Evolutionary conservation across 2,113 vertebrate species (phyloP), one percentile per base, ranked within the genome.

Genomic region (Sigmodon hispidus): DNA sequence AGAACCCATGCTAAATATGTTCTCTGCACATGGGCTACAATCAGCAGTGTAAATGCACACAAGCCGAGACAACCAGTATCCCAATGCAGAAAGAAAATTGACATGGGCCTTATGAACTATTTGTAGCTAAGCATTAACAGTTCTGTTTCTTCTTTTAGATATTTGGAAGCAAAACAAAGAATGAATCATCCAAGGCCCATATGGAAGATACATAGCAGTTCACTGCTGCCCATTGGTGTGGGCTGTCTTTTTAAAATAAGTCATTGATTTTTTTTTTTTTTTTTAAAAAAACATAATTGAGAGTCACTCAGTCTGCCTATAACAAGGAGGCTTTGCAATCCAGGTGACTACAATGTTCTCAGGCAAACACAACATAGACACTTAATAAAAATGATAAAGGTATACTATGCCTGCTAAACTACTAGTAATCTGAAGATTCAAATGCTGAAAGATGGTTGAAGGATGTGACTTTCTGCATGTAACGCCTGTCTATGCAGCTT

Each of bases 301-400:
- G 36, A 88, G 40, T 91, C 22, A 63, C 48, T 86, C 7, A 40
- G 26, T 79, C 50, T 95, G n/a, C 26, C 55, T 89, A 57, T 80
- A 79, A 93, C 36, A 67, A 96, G 87, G 63, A 92, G 80, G 69
- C 43, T 77, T 2, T 12, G 80, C 73, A 89, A 77, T 3, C n/a
- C 87, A 92, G 75, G 48, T 84, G 72, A 94, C 24, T 81, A 7
- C 5, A 88, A 73, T 50, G 45, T 7, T 59, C 88, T 95, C 61
- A 87, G 16, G 19, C 24, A 90, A 94, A 69, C 26, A 92, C 67
- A 89, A 92, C 75, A 84, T 40, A 95, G 92, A 81, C 72, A 5
- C 9, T 76, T 93, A 92, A 88, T 45, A 48, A 94, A 91, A 89
- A 67, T 1, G 83, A 40, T 83, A 55, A 75, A 83, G 21, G 31